These are phyloP conservation scores for Caenorhabditis angaria DNA, from an alignment of 2,888 invertebrate genomes.

Conservation along the genomic window DNA sequence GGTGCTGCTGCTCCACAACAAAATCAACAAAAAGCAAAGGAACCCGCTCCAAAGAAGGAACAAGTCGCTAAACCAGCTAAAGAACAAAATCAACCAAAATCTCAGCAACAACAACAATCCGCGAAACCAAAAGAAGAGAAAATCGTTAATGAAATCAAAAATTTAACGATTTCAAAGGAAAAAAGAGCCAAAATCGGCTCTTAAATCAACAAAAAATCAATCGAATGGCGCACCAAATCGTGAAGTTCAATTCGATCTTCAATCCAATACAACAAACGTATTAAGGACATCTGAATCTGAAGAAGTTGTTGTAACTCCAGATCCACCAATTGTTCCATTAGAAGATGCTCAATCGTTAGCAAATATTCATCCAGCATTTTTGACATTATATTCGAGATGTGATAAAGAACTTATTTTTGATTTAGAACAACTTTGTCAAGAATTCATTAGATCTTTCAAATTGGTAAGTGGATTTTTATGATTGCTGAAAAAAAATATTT, in stretches of 20 bases:
- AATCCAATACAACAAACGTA: slow-evolving; percentile 21
- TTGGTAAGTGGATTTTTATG: too few relatives aligned
- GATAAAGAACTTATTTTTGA: slow-evolving; percentile 49
- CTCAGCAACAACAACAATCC: background rate
- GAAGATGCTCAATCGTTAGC: slow-evolving; percentile 26
- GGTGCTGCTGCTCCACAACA: slow-evolving; percentile 8
- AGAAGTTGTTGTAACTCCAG: slow-evolving; percentile 20
- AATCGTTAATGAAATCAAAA: background rate
- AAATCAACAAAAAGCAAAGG: slow-evolving; percentile 10
- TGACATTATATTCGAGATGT: slow-evolving; percentile 46
- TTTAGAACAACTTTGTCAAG: slow-evolving; percentile 56
- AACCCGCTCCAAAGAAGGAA: slow-evolving; percentile 5
- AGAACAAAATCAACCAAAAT: slow-evolving; percentile 8
- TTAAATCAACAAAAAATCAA: slow-evolving; percentile 10
- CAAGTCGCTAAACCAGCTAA: slow-evolving; percentile 1
- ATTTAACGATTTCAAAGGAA: background rate
- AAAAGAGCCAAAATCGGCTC: slow-evolving; percentile 15
- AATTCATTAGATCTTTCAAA: slow-evolving; percentile 51
- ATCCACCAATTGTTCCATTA: slow-evolving; percentile 19
- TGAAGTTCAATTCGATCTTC: slow-evolving; percentile 33
- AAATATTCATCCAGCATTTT: slow-evolving; percentile 55
- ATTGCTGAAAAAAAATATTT: background rate
- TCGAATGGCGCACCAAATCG: background rate
- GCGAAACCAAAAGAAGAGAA: background rate
- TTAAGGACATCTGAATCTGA: slow-evolving; percentile 25